A percentile compares a stretch with the other conserved stretches of the same genome.
These are phyloP conservation scores for Lineus longissimus DNA, from an alignment of 1,140 invertebrate genomes.

Conservation along the genomic window DNA sequence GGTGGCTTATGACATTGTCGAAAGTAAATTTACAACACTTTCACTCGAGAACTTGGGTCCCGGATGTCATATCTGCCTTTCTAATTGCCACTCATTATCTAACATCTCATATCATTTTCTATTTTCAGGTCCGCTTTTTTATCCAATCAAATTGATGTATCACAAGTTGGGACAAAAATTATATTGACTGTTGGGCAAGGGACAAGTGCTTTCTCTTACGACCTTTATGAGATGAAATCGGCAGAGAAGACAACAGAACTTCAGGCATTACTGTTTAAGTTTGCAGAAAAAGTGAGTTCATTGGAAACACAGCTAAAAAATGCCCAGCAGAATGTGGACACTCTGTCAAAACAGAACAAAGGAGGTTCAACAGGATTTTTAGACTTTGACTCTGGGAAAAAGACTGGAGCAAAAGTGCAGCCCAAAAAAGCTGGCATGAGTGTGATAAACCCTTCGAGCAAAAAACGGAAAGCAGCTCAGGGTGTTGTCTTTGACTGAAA, in stretches of 20 bases:
- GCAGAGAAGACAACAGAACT: constrained; percentile 40
- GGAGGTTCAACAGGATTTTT: constrained; percentile 19
- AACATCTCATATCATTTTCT: constrained; percentile 13
- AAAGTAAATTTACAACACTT: neutral
- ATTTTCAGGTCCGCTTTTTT: constrained; percentile 36
- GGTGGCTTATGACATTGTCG: neutral
- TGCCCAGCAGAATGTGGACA: constrained; percentile 34
- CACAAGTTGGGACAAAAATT: constrained; percentile 31
- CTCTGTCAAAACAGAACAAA: constrained; percentile 26
- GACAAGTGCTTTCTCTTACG: constrained; percentile 23
- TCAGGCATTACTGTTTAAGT: constrained; percentile 34
- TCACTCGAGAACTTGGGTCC: neutral
- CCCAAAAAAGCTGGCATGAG: constrained; percentile 45
- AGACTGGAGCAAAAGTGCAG: constrained; percentile 29
- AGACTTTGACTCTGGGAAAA: constrained; percentile 35
- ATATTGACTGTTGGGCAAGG: constrained; percentile 37
- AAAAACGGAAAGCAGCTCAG: constrained; percentile 40
- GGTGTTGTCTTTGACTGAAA: constrained; percentile 43
- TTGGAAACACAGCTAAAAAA: constrained; percentile 29
- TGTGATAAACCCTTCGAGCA: constrained; percentile 42
- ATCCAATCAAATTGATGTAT: constrained; percentile 29
- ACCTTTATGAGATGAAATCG: constrained; percentile 42
- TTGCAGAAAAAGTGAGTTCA: constrained; percentile 27
- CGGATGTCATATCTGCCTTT: neutral
- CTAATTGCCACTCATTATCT: no score